Conservation (phyloP, 2,113 vertebrate genomes). For the Neogobius melanostomus region DNA sequence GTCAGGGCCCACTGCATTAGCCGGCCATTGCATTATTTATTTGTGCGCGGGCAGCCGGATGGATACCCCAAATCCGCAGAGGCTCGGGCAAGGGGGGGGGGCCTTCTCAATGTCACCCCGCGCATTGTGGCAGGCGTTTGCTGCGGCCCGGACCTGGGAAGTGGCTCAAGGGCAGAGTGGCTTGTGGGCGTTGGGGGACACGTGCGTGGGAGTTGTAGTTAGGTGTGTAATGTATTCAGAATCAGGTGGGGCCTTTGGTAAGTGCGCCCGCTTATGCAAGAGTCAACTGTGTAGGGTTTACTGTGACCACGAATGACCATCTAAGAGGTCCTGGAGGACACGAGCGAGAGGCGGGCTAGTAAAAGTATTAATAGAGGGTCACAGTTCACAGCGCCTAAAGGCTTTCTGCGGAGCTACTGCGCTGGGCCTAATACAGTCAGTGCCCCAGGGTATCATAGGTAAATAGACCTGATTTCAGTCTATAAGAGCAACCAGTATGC, state of each 20-base stretch:
- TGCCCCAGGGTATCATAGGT: conserved; percentile 42
- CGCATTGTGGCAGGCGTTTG: conserved; percentile 61
- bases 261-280: conserved; percentile 60
- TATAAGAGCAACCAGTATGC: conserved; percentile 28
- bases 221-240: conserved; percentile 63
- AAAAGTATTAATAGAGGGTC: conserved; percentile 48
- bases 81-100: conserved; percentile 59
- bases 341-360: conserved; percentile 20
- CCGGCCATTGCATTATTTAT: conserved; percentile 83
- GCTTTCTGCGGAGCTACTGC: conserved; percentile 37
- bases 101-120: conserved; percentile 76
- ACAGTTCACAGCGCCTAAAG: conserved; percentile 45
- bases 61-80: conserved; percentile 72
- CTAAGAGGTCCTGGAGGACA: conserved; percentile 50
- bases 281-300: conserved; percentile 49
- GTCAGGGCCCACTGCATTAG: conserved; percentile 79
- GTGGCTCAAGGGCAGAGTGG: conserved; percentile 71
- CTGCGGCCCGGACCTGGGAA: conserved; percentile 50
- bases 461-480: conserved; percentile 47
- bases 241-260: conserved; percentile 54
- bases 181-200: conserved; percentile 48
- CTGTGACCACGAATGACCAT: conserved; percentile 50
- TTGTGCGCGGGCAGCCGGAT: conserved; percentile 71
- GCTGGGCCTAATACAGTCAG: conserved; percentile 24
- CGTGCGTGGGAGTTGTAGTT: conserved; percentile 58